Base-by-base conservation (phyloP, 2,888 invertebrate genomes). In the Tenthredo distinguenda region DNA sequence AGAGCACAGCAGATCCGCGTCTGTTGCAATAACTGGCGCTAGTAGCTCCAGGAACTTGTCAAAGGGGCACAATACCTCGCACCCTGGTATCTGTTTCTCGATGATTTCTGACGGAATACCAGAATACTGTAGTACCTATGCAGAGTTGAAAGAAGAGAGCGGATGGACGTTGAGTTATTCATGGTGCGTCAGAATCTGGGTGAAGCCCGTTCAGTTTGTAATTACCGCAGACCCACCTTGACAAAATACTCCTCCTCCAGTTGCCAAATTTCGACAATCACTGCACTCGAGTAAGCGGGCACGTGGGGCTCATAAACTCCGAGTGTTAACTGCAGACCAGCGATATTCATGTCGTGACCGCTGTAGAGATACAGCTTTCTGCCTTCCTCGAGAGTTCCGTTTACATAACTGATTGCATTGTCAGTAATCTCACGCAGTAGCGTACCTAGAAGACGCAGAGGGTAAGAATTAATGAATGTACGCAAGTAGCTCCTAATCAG, bases 1-100 rank as follows among this genome's bases (percentile, higher is more conserved):
- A 1, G 40, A 10, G 43, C 88, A 88, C 9, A 86, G 86, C 37
- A 87, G 55, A 86, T 93, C 93, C 88, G 94, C 94, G 85, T 94
- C 92, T 72, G 94, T 91, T 43, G 95, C 94, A 77, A 94, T 93
- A 68, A 94, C 94, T 85, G 94, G 93, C 89, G 93, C 94, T 15
- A 95, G 93, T 18, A 95, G 90, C 10, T 88, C 87, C 9, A 94
- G 88, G 88, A 95, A 95, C 62, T 92, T 93, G 15, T 94, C 93
- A 82, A 95, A 94, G 76, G 95, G 94, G 88, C 96, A 96, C 12
- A 94, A 89, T 4, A 89, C 85, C 2, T 93, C 93, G 88, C 95
- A 95, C 2, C 94, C 94, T 0, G 93, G 93, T 50, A 96, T 92
- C 0, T 91, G 91, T 47, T 95, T 90, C 0, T 93, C 87, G 71